Conservation (phyloP, 1,140 invertebrate genomes). For the Kradibia gibbosae region DNA sequence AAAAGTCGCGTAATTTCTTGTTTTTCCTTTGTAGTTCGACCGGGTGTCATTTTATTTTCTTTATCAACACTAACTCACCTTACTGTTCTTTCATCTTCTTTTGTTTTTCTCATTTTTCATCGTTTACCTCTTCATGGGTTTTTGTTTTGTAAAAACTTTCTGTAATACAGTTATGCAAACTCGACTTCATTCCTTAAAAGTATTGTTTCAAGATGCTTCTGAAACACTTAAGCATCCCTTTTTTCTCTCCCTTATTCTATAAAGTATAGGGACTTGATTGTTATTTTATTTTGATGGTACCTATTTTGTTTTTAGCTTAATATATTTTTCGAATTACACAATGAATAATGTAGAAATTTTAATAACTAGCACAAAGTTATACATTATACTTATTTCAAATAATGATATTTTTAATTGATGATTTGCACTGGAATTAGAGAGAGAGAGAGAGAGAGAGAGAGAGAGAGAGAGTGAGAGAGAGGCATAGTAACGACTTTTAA, state of each 20-base stretch:
- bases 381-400: neutral
- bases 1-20: neutral
- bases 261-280: neutral
- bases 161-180: neutral
- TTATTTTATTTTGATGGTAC: neutral
- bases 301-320: neutral
- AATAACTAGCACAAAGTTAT: neutral
- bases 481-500: neutral
- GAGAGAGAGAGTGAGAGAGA: slow-evolving; percentile 9
- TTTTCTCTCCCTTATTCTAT: neutral
- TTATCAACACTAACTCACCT: neutral
- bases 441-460: neutral
- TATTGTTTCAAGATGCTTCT: neutral
- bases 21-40: neutral
- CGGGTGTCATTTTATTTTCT: slow-evolving; percentile 15
- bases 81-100: neutral
- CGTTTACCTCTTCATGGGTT: neutral
- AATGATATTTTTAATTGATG: neutral
- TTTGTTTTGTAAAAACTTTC: neutral
- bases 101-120: neutral
- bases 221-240: neutral
- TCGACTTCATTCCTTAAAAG: neutral
- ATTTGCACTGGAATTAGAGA: neutral
- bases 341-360: neutral
- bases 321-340: neutral